Conservation (phyloP, 1,140 invertebrate species). For the Leptonema lineaticorne region DNA sequence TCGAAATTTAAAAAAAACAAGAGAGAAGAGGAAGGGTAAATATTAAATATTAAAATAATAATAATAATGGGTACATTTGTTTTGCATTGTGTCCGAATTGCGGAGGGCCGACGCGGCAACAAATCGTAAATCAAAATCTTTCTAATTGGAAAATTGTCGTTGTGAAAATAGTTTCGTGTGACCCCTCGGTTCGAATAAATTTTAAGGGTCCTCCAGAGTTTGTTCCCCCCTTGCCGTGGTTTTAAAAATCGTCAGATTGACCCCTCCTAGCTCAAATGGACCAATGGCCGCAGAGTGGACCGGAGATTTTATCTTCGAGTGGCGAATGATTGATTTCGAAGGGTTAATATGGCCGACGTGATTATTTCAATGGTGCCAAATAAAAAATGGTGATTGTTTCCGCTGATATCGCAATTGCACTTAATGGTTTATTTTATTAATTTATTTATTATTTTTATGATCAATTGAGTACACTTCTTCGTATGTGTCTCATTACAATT, state of each 20-base stretch:
- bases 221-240: no score
- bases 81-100: background rate
- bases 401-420: no score
- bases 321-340: background rate
- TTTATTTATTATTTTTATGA: no score
- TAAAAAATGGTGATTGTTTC: no score
- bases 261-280: conserved; percentile 23
- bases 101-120: background rate
- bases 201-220: background rate
- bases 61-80: background rate
- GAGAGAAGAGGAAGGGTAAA: background rate
- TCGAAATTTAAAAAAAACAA: no score
- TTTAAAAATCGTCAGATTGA: conserved; percentile 40
- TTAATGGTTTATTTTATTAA: no score
- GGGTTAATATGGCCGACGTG: background rate
- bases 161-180: background rate
- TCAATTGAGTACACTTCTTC: no score
- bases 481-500: no score
- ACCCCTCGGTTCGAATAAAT: background rate
- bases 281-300: conserved; percentile 40
- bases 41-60: background rate
- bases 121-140: conserved; percentile 5
- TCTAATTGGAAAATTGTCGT: background rate
- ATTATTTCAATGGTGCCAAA: no score
- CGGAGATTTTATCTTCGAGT: conserved; percentile 34